Evolutionary conservation across 2,888 invertebrate species (phyloP), one percentile per base, ranked within the genome.

Genomic region (Drosophila histrio): DNA sequence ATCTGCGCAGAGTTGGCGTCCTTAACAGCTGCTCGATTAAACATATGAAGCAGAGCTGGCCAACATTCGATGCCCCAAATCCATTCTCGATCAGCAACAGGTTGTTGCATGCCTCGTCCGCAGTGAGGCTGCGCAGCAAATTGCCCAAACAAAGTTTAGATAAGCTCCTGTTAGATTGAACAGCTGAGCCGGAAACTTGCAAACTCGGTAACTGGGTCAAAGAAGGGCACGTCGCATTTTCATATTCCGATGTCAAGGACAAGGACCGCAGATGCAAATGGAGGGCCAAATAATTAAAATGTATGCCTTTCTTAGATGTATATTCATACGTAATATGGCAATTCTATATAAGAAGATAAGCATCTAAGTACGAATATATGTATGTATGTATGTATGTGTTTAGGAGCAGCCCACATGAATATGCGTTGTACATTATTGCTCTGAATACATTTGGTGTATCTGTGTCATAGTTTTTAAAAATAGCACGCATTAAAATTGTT

Each of bases 381-480:
- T 52, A 21, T 66, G 11, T 52, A 13, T 53, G 17, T 36, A 24
- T 46, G 38, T 41, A 26, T 32, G 17, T 63, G 34, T 53, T 32
- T 70, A 39, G 56, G 46, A 52, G 46, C 60, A 63, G 38, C 38
- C 19, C 38, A 38, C 21, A 38, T 44, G 43, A 49, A 60, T 58
- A 56, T 66, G 62, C 59, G 74, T 62, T 77, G 77, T 85, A 82
- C 73, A 76, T 82, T 77, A 82, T 71, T 79, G 83, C 80, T 82
- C 85, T 62, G 83, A 85, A 87, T 83, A 82, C 67, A 63, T 67
- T 71, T 53, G 61, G 69, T 82, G 83, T 79, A 90, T 90, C 90
- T 91, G 91, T 91, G 91, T 91, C 91, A 91, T 89, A 78, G 74
- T 72, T 81, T 77, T 82, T 87, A 87, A 83, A 90, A 91, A 91